Conservation (phyloP, 2,113 vertebrate species). For the Microcebus tavaratra region DNA sequence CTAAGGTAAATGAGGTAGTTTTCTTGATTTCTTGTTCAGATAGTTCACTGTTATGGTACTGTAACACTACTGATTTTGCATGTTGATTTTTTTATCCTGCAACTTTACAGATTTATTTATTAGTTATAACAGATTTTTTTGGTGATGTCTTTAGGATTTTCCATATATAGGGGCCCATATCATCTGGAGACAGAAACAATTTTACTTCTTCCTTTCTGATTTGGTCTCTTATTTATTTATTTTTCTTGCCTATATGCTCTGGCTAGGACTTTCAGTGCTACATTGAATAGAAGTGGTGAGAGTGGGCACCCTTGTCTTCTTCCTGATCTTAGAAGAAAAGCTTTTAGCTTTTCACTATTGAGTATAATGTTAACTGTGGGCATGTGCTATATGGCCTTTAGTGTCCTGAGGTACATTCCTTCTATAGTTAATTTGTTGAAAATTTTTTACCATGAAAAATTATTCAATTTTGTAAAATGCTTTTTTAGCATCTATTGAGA, state of each 20-base stretch:
- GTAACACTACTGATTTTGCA: not conserved
- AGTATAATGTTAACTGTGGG: not conserved
- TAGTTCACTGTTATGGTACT: not conserved
- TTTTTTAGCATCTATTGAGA: not conserved
- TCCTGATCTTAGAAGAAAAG: not conserved
- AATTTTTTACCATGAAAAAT: not conserved
- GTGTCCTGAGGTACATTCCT: not conserved
- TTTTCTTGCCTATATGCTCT: not conserved
- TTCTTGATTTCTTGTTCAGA: not conserved
- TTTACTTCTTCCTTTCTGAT: not conserved
- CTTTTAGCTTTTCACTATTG: not conserved
- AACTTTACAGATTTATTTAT: not conserved
- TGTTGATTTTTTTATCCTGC: not conserved
- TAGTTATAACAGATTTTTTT: not conserved
- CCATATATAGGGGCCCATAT: not conserved
- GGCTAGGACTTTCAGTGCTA: not conserved
- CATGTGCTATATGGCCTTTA: not conserved
- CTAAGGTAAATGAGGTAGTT: not conserved
- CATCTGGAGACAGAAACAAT: not conserved
- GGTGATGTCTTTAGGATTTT: not conserved
- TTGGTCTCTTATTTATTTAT: not conserved
- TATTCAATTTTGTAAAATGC: not conserved
- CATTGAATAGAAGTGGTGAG: not conserved
- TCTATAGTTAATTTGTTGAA: not conserved
- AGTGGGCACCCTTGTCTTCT: not conserved